Percentiles rank a stretch among this genome's conserved stretches.
Evolutionary conservation across 1,140 invertebrate species (phyloP).

Genomic region (Bombus vancouverensis): DNA sequence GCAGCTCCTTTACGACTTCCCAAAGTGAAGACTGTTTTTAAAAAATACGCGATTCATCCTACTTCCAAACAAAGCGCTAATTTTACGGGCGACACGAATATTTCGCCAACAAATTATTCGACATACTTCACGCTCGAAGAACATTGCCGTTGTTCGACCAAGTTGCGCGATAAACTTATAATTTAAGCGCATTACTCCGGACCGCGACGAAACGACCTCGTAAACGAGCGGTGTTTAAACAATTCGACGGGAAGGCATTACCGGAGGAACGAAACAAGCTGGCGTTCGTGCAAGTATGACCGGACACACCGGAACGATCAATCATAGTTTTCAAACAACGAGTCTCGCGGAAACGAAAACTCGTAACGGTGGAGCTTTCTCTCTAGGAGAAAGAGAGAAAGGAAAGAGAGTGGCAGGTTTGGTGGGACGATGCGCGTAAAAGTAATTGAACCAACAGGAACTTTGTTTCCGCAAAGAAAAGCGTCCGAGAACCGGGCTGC

Average conservation of each 20-base stretch:
- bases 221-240: conserved; percentile 15
- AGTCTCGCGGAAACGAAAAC: conserved; percentile 37
- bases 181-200: not conserved
- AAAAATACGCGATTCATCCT: not conserved
- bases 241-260: conserved; percentile 11
- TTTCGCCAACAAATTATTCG: not conserved
- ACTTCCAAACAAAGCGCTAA: not conserved
- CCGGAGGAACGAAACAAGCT: conserved; percentile 2
- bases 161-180: conserved; percentile 19
- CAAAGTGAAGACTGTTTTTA: not conserved
- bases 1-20: not conserved
- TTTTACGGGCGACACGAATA: conserved; percentile 9
- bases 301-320: conserved; percentile 39
- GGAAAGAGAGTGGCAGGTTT: not conserved
- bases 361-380: not conserved
- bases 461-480: conserved; percentile 4
- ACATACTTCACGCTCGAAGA: conserved; percentile 16
- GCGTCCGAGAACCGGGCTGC: not conserved
- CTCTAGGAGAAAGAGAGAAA: not conserved
- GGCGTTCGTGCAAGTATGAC: not conserved
- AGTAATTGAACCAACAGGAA: conserved; percentile 35
- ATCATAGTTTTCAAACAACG: conserved; percentile 45
- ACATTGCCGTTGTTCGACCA: not conserved
- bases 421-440: conserved; percentile 25
- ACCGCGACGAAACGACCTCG: not conserved